A percentile compares a stretch with the other conserved stretches of the same genome.
Evolutionary conservation across 2,113 vertebrate genomes (phyloP).

Genomic region (Mirza zaza): DNA sequence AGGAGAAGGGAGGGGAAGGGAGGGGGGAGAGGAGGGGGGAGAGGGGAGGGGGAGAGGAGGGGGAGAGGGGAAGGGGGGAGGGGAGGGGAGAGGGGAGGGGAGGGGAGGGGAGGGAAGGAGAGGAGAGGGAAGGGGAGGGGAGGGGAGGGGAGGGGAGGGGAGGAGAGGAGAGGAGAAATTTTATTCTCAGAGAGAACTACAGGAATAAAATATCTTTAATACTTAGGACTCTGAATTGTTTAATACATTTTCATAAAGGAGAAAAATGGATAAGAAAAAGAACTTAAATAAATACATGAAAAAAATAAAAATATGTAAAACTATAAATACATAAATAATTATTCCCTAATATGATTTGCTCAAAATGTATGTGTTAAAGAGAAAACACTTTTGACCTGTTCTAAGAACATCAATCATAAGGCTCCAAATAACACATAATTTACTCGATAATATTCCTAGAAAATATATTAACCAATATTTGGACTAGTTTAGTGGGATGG

Average conservation of each 20-base stretch:
- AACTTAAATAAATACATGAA: background rate
- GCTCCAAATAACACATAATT: background rate
- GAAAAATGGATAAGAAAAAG: background rate
- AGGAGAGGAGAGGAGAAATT: background rate
- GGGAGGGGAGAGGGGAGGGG: too few relatives aligned
- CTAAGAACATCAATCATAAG: background rate
- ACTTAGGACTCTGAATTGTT: background rate
- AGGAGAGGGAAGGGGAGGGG: too few relatives aligned
- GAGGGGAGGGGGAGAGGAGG: too few relatives aligned
- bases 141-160: too few relatives aligned
- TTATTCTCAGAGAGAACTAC: background rate
- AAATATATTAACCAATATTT: background rate
- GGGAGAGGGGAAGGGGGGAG: too few relatives aligned
- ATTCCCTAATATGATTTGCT: background rate
- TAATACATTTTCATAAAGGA: background rate
- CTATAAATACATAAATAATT: background rate
- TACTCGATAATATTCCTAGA: background rate
- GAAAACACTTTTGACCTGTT: background rate
- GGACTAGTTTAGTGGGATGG: background rate
- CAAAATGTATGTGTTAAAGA: background rate
- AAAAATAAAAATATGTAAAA: background rate
- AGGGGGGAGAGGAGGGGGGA: too few relatives aligned
- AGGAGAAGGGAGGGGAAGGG: too few relatives aligned
- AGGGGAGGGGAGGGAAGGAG: too few relatives aligned
- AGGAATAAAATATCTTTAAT: background rate